phyloP scores from a whole-genome alignment of 2,797 vertebrate genomes.

The Pseudomugil gertrudae region DNA sequence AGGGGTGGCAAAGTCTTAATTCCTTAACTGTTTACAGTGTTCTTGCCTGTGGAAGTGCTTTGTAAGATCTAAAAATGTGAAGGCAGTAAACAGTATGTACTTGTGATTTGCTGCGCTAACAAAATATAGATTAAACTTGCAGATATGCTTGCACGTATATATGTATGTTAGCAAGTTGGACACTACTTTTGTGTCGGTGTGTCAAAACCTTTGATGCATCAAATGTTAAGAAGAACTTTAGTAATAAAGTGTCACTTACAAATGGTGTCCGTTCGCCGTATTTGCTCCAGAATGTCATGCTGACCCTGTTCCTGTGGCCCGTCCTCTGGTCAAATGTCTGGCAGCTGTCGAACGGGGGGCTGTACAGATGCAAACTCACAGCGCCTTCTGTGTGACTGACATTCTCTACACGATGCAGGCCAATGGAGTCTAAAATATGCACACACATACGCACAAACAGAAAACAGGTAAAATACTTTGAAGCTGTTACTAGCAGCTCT shows the following conservation, averaged over 20 bases:
- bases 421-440: constrained; percentile 86
- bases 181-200: neutral
- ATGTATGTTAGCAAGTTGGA: no score
- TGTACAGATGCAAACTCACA: constrained; percentile 94
- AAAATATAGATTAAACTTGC: neutral
- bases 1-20: neutral
- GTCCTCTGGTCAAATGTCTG: constrained; percentile 96
- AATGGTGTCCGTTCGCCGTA: constrained; percentile 87
- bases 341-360: constrained; percentile 90
- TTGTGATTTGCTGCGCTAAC: neutral
- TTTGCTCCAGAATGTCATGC: constrained; percentile 97
- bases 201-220: neutral
- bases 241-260: constrained; percentile 80
- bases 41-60: neutral
- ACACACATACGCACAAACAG: constrained; percentile 8
- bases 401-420: constrained; percentile 96
- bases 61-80: neutral
- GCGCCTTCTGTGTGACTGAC: constrained; percentile 94
- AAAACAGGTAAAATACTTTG: no score
- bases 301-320: constrained; percentile 91
- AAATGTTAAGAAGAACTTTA: neutral
- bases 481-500: constrained; percentile 11
- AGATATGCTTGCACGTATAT: no score
- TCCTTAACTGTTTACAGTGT: constrained; percentile 8
- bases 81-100: neutral